phyloP scores from a whole-genome alignment of 2,113 vertebrate species.

The Oryzias woworae region DNA sequence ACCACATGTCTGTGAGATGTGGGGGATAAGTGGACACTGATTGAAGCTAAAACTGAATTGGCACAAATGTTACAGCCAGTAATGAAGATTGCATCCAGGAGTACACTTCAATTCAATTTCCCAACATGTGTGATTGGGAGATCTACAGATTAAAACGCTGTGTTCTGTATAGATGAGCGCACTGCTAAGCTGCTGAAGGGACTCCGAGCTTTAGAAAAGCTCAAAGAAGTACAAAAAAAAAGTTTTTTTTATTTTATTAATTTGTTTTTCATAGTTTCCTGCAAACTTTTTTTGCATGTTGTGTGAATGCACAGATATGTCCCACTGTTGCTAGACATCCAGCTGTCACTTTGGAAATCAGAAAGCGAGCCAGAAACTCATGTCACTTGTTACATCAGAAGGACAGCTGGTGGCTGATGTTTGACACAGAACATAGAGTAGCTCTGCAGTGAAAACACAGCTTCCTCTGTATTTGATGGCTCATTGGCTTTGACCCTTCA shows the following conservation, averaged over 20 bases:
- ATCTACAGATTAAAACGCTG: conserved; percentile 47
- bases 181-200: conserved; percentile 29
- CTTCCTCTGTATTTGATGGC: conserved; percentile 42
- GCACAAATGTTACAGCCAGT: background rate
- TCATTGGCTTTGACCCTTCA: conserved; percentile 56
- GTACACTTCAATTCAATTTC: conserved; percentile 36
- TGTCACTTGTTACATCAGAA: conserved; percentile 1
- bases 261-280: conserved; percentile 6
- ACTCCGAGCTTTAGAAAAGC: conserved; percentile 13
- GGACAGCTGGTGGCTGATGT: conserved; percentile 29
- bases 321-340: no score
- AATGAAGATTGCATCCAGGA: conserved; percentile 28
- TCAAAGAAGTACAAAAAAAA: conserved; percentile 3
- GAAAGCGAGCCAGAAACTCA: conserved; percentile 1
- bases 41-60: conserved; percentile 8
- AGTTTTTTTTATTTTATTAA: background rate
- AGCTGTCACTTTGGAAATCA: background rate
- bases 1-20: no score
- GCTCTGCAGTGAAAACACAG: conserved; percentile 42
- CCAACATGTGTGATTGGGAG: conserved; percentile 33
- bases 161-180: conserved; percentile 1
- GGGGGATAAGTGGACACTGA: conserved; percentile 1
- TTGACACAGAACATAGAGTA: conserved; percentile 24
- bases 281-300: conserved; percentile 3
- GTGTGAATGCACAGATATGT: background rate